Base-by-base conservation (phyloP, 2,888 invertebrate species). In the Cryptosula pallasiana region DNA sequence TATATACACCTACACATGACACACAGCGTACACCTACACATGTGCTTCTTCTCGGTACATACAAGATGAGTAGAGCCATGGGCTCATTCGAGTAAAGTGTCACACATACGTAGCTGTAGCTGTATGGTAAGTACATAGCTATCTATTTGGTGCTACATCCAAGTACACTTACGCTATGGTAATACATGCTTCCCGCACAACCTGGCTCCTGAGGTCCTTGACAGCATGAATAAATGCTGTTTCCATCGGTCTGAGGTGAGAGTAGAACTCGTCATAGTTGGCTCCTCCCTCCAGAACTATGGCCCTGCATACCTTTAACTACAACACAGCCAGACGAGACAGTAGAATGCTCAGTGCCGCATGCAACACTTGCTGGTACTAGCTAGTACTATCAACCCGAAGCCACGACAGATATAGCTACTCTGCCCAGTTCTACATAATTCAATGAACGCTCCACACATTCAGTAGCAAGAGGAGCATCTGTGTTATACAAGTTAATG, bases 111-210 rank as follows among this genome's bases (percentile, higher is more conserved):
- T n/a, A n/a, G n/a, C n/a, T n/a, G n/a, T n/a, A n/a, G n/a, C n/a
- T n/a, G n/a, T n/a, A n/a, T n/a, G n/a, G n/a, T n/a, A n/a, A n/a
- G n/a, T n/a, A n/a, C n/a, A n/a, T n/a, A n/a, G n/a, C n/a, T n/a
- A n/a, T n/a, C n/a, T n/a, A n/a, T n/a, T n/a, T n/a, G n/a, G n/a
- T n/a, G n/a, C n/a, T n/a, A n/a, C n/a, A n/a, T n/a, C n/a, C n/a
- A n/a, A n/a, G n/a, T n/a, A n/a, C n/a, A n/a, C 83, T 81, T 79
- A 95, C 55, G 96, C 94, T 78, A 97, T 90, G 0, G 96, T 94
- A 74, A 97, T 92, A 82, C 96, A 97, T 0, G 94, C 94, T 85
- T 99, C 99, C 69, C 98, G 89, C 0, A 96, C 96, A 74, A 97
- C 93, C 87, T 93, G 92, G 77, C 97, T 98, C 80, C 85, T 75